These are phyloP conservation scores for Calyptomena viridis DNA, from an alignment of 2,113 vertebrate species.

Conservation along the genomic window DNA sequence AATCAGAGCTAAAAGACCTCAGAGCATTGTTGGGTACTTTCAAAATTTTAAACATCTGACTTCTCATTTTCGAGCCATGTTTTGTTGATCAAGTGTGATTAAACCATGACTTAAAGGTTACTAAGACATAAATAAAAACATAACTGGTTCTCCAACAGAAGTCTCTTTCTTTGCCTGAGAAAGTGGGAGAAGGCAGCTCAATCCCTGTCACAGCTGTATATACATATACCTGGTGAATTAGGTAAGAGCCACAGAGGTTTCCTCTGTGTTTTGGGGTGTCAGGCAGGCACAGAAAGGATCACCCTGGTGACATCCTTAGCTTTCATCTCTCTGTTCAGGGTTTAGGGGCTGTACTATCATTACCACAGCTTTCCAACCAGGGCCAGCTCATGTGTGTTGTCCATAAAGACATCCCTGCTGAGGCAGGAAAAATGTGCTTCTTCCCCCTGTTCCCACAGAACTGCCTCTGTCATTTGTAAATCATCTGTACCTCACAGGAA, in stretches of 20 bases:
- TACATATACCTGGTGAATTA: neutral
- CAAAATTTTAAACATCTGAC: neutral
- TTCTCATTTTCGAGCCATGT: neutral
- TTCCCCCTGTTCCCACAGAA: slow-evolving; percentile 13
- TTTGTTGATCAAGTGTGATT: slow-evolving; percentile 8
- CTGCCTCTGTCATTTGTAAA: neutral
- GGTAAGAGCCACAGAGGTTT: neutral
- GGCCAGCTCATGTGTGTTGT: fast-evolving
- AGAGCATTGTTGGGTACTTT: neutral
- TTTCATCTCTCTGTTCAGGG: neutral
- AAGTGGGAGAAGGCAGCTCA: neutral
- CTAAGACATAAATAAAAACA: neutral
- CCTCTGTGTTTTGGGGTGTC: neutral
- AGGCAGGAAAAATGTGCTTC: neutral
- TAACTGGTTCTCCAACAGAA: neutral
- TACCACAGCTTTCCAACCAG: neutral
- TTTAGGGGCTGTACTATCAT: neutral
- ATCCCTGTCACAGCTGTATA: neutral
- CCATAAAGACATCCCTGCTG: fast-evolving
- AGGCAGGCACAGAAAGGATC: neutral
- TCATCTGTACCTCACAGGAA: neutral
- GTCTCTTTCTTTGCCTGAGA: neutral
- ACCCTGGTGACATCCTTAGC: neutral
- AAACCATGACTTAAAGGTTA: slow-evolving; percentile 8
- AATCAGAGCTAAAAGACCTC: neutral